Evolutionary conservation across 2,888 invertebrate genomes (phyloP).

Genomic region (Sericinus montela): DNA sequence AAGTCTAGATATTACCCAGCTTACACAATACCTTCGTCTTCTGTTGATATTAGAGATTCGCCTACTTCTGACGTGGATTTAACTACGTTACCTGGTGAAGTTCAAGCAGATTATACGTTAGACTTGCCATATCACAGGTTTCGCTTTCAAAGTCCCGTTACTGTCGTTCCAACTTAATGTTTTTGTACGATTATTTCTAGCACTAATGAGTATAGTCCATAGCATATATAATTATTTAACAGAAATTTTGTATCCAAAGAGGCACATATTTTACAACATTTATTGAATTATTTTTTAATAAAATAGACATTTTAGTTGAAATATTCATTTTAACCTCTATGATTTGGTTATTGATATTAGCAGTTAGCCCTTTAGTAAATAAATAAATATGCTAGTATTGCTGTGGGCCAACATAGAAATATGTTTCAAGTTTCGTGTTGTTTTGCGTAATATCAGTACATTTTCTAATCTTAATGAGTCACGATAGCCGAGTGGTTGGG

Average conservation of each 20-base stretch:
- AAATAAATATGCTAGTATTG: too few species aligned
- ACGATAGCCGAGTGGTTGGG: too few species aligned
- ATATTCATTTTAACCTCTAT: too few species aligned
- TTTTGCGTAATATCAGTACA: too few species aligned
- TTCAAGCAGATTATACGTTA: conserved; percentile 68
- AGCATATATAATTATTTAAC: conserved; percentile 51
- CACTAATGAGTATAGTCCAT: conserved; percentile 47
- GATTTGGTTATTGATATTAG: too few species aligned
- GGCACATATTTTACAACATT: conserved; percentile 47
- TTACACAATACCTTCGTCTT: conserved; percentile 36
- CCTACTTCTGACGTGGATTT: conserved; percentile 51
- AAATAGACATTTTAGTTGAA: too few species aligned
- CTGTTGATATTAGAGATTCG: conserved; percentile 46
- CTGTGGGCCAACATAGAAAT: too few species aligned
- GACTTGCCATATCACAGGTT: conserved; percentile 72
- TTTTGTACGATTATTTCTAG: conserved; percentile 48
- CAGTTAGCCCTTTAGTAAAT: too few species aligned
- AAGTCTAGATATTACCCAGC: conserved; percentile 52
- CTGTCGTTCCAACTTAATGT: conserved; percentile 73
- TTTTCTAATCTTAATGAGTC: too few species aligned
- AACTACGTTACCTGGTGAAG: conserved; percentile 63
- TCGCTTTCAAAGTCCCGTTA: conserved; percentile 73
- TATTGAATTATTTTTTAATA: conserved; percentile 29
- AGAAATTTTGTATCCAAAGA: conserved; percentile 58
- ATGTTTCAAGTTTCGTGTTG: too few species aligned